These are phyloP conservation scores for Brachionus paranguensis DNA, from an alignment of 1,140 invertebrate genomes.

Conservation along the genomic window DNA sequence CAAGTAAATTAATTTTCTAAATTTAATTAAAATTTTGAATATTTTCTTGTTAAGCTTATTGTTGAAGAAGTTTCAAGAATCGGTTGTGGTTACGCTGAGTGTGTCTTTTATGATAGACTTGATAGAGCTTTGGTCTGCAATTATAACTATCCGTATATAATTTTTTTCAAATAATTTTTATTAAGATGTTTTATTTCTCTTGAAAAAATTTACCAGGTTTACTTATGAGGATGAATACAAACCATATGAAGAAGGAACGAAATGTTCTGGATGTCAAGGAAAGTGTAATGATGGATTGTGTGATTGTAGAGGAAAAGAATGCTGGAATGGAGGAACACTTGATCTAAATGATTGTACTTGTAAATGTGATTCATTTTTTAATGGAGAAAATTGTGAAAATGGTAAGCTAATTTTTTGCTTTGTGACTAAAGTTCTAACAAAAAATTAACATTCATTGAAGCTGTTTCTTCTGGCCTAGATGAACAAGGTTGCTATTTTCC, in stretches of 20 bases:
- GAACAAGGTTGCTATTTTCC: slow-evolving; percentile 7
- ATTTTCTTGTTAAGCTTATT: background rate
- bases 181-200: background rate
- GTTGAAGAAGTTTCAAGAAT: slow-evolving; percentile 4
- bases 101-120: background rate
- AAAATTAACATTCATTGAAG: background rate
- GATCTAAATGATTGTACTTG: slow-evolving; percentile 13
- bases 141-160: slow-evolving; percentile 18
- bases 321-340: slow-evolving; percentile 24
- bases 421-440: background rate
- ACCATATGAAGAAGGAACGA: background rate
- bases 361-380: background rate
- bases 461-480: background rate
- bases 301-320: slow-evolving; percentile 34
- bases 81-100: slow-evolving; percentile 25
- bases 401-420: background rate
- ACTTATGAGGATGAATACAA: background rate
- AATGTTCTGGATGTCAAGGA: background rate
- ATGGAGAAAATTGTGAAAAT: background rate
- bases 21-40: background rate
- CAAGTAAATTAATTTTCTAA: background rate
- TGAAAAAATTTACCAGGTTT: background rate
- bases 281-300: slow-evolving; percentile 15
- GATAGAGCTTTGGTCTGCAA: slow-evolving; percentile 24
- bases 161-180: background rate